Evolutionary conservation across 2,888 invertebrate species (phyloP).

Genomic region (Caenorhabditis sp.): DNA sequence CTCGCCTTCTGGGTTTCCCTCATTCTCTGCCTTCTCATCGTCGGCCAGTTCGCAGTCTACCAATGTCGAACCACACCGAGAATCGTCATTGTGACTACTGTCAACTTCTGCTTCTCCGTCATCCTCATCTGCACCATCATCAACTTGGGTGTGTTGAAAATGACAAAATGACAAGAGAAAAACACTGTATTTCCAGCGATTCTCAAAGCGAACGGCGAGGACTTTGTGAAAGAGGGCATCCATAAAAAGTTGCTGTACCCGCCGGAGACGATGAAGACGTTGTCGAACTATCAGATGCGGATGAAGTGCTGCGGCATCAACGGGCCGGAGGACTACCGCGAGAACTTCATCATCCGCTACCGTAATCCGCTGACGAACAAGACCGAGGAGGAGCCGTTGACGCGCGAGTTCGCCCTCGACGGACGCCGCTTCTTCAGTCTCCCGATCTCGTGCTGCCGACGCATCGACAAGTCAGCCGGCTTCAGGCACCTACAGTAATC

Average conservation of each 20-base stretch:
- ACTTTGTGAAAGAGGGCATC: conserved; percentile 25
- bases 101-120: conserved; percentile 32
- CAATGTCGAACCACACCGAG: conserved; percentile 13
- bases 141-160: conserved; percentile 14
- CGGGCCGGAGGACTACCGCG: conserved; percentile 16
- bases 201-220: neutral
- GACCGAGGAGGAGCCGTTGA: neutral
- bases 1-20: conserved; percentile 19
- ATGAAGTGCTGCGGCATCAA: conserved; percentile 39
- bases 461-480: neutral
- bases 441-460: conserved; percentile 18
- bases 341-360: neutral
- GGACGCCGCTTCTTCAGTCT: conserved; percentile 22
- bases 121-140: conserved; percentile 11
- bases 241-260: neutral
- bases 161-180: neutral
- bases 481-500: neutral
- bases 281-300: neutral
- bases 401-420: neutral
- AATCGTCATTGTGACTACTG: conserved; percentile 21
- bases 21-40: conserved; percentile 11
- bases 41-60: conserved; percentile 31
- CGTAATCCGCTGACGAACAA: conserved; percentile 20
- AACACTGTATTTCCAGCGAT: conserved; percentile 5
- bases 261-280: neutral